Base-by-base conservation (phyloP, 1,140 invertebrate species). In the Odontomachus brunneus region DNA sequence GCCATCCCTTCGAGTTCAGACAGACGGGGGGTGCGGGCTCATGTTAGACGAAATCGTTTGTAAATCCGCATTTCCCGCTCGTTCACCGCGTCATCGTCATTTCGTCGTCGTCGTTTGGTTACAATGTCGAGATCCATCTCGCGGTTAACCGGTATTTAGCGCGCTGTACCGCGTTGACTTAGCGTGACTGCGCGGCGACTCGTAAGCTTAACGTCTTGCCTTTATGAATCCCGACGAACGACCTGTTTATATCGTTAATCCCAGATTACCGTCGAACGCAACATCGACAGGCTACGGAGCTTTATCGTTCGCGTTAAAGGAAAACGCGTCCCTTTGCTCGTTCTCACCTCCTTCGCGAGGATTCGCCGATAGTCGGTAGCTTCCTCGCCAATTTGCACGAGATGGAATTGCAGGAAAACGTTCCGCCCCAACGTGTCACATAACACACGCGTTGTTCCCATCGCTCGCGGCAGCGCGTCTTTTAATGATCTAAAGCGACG, bases 171-270 rank as follows among this genome's bases (percentile, higher is more conserved):
- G 51, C 17, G 17, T 53, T 65, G 60, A 76, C 44, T 53, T 76
- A 66, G 19, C 26, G 60, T 75, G 60, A 75, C 19, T 75, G 63
- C 49, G n/a, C 15, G 57, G 3, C 60, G 26, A 11, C 9, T 65
- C 59, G 19, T 15, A 11, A 38, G 60, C n/a, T 65, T 53, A 76
- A 76, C 9, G 11, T 65, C 38, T 44, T n/a, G 17, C 11, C n/a
- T 76, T 76, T 33, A 76, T 63, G 38, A 75, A 60, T 53, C 26
- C 3, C 33, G 5, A 29, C 33, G 38, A 75, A 49, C 26, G 59
- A n/a, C 24, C 38, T 74, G 55, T 63, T 75, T 75, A 76, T 76
- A 33, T 76, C 44, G 51, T 76, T 76, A 65, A 76, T 53, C 44
- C 14, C 44, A 33, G 26, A 76, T 76, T 53, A 65, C 55, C 48